A percentile compares a stretch with the other conserved stretches of the same genome.
phyloP scores from a whole-genome alignment of 2,113 vertebrate species.

The Lynx canadensis region DNA sequence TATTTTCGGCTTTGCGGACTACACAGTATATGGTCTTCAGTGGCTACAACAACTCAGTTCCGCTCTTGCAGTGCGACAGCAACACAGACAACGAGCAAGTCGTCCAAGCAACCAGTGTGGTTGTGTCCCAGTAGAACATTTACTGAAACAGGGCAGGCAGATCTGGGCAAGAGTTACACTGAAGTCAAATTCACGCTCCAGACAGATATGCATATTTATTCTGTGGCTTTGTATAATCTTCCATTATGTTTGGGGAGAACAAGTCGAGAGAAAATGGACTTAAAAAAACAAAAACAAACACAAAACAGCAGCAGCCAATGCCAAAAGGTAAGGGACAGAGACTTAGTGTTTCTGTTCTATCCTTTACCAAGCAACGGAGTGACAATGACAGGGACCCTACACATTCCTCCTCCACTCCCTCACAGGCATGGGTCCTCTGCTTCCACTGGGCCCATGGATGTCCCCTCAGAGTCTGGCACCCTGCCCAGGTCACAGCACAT shows the following conservation, averaged over 20 bases:
- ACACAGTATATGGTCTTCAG: too few relatives aligned
- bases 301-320: background rate
- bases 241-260: background rate
- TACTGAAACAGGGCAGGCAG: background rate
- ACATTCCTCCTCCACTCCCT: too few relatives aligned
- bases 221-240: background rate
- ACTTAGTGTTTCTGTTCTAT: background rate
- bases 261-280: background rate
- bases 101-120: accelerated
- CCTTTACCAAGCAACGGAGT: background rate
- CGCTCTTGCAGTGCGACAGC: accelerated
- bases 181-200: background rate
- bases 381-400: background rate
- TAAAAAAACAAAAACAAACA: background rate
- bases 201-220: background rate
- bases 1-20: background rate
- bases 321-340: background rate
- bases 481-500: background rate
- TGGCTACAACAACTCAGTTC: background rate
- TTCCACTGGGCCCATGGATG: background rate
- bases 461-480: background rate
- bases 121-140: background rate
- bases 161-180: background rate
- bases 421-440: background rate
- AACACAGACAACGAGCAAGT: too few relatives aligned